These are phyloP conservation scores for Antedon mediterranea DNA, from an alignment of 53 echinoderm and acorn worm genomes.

Conservation along the genomic window DNA sequence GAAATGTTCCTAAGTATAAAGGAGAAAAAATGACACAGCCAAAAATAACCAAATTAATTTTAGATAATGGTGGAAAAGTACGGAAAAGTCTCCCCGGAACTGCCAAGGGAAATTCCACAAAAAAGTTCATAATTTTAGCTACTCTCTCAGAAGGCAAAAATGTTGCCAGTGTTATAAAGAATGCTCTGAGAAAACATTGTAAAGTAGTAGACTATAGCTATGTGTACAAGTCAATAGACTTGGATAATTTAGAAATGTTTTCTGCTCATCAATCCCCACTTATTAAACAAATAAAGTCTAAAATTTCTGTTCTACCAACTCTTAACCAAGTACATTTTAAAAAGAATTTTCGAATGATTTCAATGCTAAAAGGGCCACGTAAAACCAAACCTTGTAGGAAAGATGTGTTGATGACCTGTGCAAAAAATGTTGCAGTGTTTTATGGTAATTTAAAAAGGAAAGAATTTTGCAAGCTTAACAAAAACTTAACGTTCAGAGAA, in stretches of 20 bases:
- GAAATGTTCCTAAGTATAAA: neutral
- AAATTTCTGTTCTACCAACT: neutral
- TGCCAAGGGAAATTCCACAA: neutral
- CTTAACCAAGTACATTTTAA: conserved; percentile 3
- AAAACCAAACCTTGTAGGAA: neutral
- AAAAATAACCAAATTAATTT: neutral
- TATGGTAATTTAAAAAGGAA: conserved; percentile 10
- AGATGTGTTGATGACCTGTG: conserved; percentile 1
- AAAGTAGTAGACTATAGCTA: too few species aligned
- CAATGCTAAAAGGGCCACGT: conserved; percentile 3
- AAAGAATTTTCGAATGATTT: conserved; percentile 9
- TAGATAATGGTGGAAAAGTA: neutral
- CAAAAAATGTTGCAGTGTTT: conserved; percentile 11
- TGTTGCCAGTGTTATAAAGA: too few species aligned
- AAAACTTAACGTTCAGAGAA: neutral
- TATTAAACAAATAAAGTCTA: too few species aligned
- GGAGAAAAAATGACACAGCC: conserved; percentile 7
- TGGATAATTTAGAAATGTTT: neutral
- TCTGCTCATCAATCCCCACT: neutral
- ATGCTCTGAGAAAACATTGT: too few species aligned
- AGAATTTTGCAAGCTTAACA: neutral
- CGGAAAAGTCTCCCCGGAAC: conserved; percentile 2
- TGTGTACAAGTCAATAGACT: neutral
- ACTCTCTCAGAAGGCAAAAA: too few species aligned
- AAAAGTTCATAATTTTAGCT: neutral